Evolutionary conservation across 2,113 vertebrate genomes (phyloP).

Genomic region (Manacus vitellinus): DNA sequence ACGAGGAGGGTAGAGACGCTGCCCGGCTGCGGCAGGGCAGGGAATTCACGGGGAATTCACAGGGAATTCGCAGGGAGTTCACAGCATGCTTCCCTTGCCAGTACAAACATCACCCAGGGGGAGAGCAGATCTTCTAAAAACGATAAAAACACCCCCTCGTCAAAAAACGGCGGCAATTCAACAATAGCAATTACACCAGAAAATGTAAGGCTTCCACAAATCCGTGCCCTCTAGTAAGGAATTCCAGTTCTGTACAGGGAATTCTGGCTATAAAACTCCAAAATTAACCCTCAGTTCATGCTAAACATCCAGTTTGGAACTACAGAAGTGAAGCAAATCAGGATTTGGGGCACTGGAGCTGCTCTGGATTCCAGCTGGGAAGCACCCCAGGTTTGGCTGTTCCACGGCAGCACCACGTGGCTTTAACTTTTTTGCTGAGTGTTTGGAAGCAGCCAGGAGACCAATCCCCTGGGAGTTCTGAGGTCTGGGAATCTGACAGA

Average conservation of each 20-base stretch:
- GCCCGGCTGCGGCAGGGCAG: background rate
- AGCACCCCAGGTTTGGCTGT: background rate
- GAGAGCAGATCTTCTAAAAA: conserved; percentile 54
- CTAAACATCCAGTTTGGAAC: background rate
- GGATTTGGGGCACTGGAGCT: background rate
- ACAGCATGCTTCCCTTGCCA: conserved; percentile 45
- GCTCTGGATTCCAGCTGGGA: background rate
- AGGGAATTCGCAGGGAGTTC: background rate
- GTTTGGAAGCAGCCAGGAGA: background rate
- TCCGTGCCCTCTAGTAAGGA: conserved; percentile 7
- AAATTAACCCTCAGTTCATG: background rate
- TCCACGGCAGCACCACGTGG: background rate
- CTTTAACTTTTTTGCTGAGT: background rate
- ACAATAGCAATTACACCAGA: conserved; percentile 59
- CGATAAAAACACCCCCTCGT: conserved; percentile 73
- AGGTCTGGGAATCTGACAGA: background rate
- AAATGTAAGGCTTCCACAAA: conserved; percentile 65
- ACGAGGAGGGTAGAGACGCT: background rate
- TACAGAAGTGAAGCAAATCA: background rate
- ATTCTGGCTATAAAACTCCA: conserved; percentile 36
- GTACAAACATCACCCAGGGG: conserved; percentile 64
- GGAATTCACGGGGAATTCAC: background rate
- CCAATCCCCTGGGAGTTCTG: background rate
- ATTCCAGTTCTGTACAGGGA: conserved; percentile 52
- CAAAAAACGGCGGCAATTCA: conserved; percentile 60